phyloP scores from a whole-genome alignment of 2,888 invertebrate genomes.

The Masnerella sp. region DNA sequence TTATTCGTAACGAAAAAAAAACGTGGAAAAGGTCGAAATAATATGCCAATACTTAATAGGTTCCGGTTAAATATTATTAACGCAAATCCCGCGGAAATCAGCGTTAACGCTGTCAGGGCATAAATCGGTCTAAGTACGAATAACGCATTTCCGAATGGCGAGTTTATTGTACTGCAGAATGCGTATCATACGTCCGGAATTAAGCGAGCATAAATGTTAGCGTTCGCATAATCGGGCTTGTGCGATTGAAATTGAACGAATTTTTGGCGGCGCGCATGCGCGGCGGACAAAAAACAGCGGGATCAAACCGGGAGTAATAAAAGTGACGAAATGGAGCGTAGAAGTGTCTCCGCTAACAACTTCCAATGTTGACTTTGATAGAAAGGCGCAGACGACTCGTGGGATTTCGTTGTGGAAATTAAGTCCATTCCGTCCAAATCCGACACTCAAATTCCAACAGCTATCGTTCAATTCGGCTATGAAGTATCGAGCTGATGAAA shows the following conservation, averaged over 20 bases:
- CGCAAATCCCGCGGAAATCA: too few species aligned
- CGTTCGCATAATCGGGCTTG: neutral
- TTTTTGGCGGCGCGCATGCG: conserved; percentile 2
- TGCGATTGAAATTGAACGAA: conserved; percentile 14
- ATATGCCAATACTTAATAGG: too few species aligned
- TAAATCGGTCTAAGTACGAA: too few species aligned
- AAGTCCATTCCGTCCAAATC: conserved; percentile 48
- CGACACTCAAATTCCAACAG: conserved; percentile 29
- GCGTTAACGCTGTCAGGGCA: too few species aligned
- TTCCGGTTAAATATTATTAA: too few species aligned
- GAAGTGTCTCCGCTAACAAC: conserved; percentile 36
- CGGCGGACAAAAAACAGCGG: conserved; percentile 16
- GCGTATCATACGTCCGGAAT: too few species aligned
- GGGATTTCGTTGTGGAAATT: conserved; percentile 43
- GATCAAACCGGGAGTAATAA: conserved; percentile 32
- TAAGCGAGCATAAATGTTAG: too few species aligned
- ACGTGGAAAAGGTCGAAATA: too few species aligned
- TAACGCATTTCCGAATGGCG: too few species aligned
- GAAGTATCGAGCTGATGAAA: conserved; percentile 37
- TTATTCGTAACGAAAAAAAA: too few species aligned
- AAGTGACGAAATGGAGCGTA: conserved; percentile 30
- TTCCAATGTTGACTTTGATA: conserved; percentile 39
- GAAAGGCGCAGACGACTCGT: conserved; percentile 31
- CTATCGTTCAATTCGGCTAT: conserved; percentile 38
- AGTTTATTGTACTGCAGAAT: too few species aligned